These are phyloP conservation scores for Volucella inanis DNA, from an alignment of 2,888 invertebrate species.

Conservation along the genomic window DNA sequence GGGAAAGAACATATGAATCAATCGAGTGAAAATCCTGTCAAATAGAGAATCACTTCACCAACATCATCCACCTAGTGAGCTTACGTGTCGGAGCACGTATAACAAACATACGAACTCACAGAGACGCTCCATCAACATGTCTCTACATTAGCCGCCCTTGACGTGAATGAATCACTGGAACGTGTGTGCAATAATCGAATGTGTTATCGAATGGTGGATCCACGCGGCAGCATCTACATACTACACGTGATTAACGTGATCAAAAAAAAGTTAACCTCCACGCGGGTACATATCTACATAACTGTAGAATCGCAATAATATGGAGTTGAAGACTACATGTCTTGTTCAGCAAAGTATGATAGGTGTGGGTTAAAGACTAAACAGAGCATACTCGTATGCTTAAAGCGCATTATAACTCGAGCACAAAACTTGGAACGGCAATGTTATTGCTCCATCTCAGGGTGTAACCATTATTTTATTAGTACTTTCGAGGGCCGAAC, in stretches of 20 bases:
- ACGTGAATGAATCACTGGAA: slow-evolving; percentile 48
- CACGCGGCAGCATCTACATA: neutral
- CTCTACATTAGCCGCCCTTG: slow-evolving; percentile 25
- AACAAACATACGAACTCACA: slow-evolving; percentile 11
- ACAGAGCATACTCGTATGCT: slow-evolving; percentile 17
- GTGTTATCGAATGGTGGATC: slow-evolving; percentile 32
- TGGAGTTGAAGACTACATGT: neutral
- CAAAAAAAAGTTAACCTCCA: slow-evolving; percentile 40
- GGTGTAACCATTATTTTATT: neutral
- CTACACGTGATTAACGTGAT: slow-evolving; percentile 54
- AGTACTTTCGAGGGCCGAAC: neutral
- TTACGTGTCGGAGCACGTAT: slow-evolving; percentile 62
- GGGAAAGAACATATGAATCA: slow-evolving; percentile 34
- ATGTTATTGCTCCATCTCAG: slow-evolving; percentile 1
- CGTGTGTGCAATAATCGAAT: slow-evolving; percentile 67
- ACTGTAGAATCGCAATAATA: neutral
- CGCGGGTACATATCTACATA: neutral
- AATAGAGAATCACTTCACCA: slow-evolving; percentile 53
- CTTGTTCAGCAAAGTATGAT: neutral
- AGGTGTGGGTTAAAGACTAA: neutral
- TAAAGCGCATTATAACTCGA: slow-evolving; percentile 22
- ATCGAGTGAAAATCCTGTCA: slow-evolving; percentile 68
- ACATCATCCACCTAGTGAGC: slow-evolving; percentile 7
- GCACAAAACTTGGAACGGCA: neutral
- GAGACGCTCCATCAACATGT: slow-evolving; percentile 52